A percentile compares a stretch with the other conserved stretches of the same genome.
Evolutionary conservation across 2,797 vertebrate genomes (phyloP).

Genomic region (Linurgus olivaceus): DNA sequence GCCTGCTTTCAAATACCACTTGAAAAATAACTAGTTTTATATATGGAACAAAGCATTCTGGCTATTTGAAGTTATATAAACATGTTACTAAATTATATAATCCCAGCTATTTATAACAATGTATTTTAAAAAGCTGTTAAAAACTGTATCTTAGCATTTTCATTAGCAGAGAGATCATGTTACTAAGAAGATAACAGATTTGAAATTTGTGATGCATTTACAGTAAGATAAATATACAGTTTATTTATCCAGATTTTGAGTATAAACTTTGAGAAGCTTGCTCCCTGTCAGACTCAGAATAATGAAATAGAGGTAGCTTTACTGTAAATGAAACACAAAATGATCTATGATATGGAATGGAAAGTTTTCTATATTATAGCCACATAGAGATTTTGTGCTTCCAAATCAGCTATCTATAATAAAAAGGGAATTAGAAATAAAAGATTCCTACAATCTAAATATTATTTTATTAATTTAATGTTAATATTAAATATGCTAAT

Average conservation of each 20-base stretch:
- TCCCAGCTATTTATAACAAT: background rate
- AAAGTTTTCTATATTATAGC: background rate
- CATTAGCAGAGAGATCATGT: background rate
- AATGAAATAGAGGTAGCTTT: background rate
- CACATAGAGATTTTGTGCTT: background rate
- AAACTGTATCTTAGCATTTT: background rate
- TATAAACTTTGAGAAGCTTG: background rate
- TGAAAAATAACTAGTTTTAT: background rate
- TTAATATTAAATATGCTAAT: background rate
- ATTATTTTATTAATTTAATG: too few relatives aligned
- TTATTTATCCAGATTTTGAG: background rate
- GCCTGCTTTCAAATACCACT: background rate
- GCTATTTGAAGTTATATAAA: conserved; percentile 16
- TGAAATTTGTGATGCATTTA: background rate
- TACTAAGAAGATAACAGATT: background rate
- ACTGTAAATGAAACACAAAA: background rate
- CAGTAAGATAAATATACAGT: background rate
- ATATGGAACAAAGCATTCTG: background rate
- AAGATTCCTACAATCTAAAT: background rate
- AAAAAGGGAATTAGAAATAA: background rate
- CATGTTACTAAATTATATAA: background rate
- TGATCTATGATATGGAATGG: background rate
- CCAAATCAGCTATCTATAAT: background rate
- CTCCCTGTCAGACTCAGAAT: background rate
- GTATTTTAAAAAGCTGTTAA: conserved; percentile 2